Evolutionary conservation across 2,797 vertebrate genomes (phyloP).

Genomic region (Sciaenops ocellatus): DNA sequence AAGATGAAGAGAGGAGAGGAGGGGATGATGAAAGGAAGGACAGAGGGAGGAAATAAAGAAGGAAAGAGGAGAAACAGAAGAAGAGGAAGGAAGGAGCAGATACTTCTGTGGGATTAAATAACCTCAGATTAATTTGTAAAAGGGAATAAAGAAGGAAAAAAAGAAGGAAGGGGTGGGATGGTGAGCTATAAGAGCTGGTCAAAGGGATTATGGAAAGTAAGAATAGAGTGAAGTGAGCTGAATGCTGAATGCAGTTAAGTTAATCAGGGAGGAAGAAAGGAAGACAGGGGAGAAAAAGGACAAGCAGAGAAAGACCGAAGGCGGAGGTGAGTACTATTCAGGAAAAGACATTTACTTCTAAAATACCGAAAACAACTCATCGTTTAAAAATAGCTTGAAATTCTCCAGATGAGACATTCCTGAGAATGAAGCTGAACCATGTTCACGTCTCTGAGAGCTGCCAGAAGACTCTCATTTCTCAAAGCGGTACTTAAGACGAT

Average conservation of each 20-base stretch:
- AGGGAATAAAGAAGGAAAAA: background rate
- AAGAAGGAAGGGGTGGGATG: background rate
- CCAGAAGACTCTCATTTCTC: slow-evolving; percentile 47
- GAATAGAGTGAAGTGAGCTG: background rate
- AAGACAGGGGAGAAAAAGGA: background rate
- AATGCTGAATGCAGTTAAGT: slow-evolving; percentile 3
- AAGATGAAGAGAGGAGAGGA: slow-evolving; percentile 4
- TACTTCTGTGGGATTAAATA: background rate
- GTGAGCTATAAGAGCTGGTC: background rate
- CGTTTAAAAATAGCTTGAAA: slow-evolving; percentile 12
- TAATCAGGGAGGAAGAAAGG: rapidly evolving
- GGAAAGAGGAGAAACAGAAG: background rate
- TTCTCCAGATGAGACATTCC: slow-evolving; percentile 20
- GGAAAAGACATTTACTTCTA: background rate
- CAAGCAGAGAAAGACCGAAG: background rate
- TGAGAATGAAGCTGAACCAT: background rate
- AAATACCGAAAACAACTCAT: slow-evolving; percentile 26
- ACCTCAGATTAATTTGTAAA: slow-evolving; percentile 1
- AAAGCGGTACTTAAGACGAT: slow-evolving; percentile 47
- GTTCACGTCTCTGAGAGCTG: background rate
- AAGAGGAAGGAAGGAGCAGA: background rate
- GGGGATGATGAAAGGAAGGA: background rate
- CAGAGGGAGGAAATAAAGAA: background rate
- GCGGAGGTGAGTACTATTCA: background rate
- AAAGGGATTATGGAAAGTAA: slow-evolving; percentile 8